Percentiles rank a stretch among this genome's conserved stretches.
Conservation (phyloP, 2,888 invertebrate genomes). For the Chloroclystis v-ata region DNA sequence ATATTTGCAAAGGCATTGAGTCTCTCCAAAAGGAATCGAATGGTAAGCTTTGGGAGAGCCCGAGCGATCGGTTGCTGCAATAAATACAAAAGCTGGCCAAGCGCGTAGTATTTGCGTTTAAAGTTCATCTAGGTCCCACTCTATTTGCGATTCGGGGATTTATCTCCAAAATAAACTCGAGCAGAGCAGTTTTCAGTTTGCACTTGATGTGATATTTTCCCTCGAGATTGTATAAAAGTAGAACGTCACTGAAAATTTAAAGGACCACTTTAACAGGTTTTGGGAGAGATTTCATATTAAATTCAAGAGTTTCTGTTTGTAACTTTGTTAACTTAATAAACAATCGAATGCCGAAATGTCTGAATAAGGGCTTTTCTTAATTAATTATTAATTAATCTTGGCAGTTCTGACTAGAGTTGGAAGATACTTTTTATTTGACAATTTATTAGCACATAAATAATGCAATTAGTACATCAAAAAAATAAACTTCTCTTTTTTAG, state of each 20-base stretch:
- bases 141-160: slow-evolving; percentile 36
- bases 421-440: background rate
- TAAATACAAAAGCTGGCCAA: slow-evolving; percentile 39
- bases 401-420: background rate
- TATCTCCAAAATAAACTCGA: slow-evolving; percentile 39
- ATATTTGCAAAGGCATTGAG: background rate
- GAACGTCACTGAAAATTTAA: slow-evolving; percentile 26
- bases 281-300: background rate
- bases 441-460: too few relatives aligned
- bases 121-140: slow-evolving; percentile 34
- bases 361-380: background rate
- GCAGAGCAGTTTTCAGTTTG: slow-evolving; percentile 31
- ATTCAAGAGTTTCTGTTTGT: slow-evolving; percentile 1
- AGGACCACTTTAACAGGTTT: slow-evolving; percentile 2
- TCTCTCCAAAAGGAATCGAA: slow-evolving; percentile 40
- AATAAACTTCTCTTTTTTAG: too few relatives aligned
- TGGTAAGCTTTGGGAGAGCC: slow-evolving; percentile 24
- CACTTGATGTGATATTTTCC: slow-evolving; percentile 38
- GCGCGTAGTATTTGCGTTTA: slow-evolving; percentile 40
- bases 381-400: background rate
- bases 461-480: too few relatives aligned
- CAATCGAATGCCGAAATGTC: background rate
- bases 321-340: background rate
- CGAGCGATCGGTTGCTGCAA: slow-evolving; percentile 40
- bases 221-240: slow-evolving; percentile 32